phyloP scores from a whole-genome alignment of 1,140 invertebrate genomes.

The Centruroides sculpturatus region DNA sequence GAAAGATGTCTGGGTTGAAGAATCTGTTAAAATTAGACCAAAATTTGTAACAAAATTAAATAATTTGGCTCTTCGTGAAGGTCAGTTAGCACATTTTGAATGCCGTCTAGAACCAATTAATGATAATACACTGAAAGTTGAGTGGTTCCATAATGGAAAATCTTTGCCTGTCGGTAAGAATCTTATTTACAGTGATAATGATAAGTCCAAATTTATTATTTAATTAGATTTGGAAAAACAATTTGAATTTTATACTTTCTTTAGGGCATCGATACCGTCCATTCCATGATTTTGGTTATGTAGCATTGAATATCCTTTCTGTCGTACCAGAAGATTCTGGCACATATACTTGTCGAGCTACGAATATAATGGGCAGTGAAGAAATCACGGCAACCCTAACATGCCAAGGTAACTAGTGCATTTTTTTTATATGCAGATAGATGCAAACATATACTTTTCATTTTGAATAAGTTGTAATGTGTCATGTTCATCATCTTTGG shows the following conservation, averaged over 20 bases:
- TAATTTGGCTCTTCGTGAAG: slow-evolving; percentile 64
- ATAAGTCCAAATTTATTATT: no score
- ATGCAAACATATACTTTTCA: no score
- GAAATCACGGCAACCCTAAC: slow-evolving; percentile 40
- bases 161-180: slow-evolving; percentile 60
- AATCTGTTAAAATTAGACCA: slow-evolving; percentile 63
- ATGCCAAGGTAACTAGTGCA: slow-evolving; percentile 43
- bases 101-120: slow-evolving; percentile 93
- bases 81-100: slow-evolving; percentile 91
- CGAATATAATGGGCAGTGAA: slow-evolving; percentile 74
- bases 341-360: slow-evolving; percentile 78
- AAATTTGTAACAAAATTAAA: slow-evolving; percentile 73
- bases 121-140: slow-evolving; percentile 80
- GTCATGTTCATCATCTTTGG: no score
- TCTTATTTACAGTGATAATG: neutral
- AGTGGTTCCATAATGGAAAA: slow-evolving; percentile 84
- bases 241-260: neutral
- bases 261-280: slow-evolving; percentile 71
- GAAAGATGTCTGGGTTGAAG: slow-evolving; percentile 63
- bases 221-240: no score
- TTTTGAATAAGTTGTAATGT: no score
- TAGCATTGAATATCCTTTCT: slow-evolving; percentile 78
- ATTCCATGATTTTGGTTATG: slow-evolving; percentile 91
- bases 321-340: slow-evolving; percentile 85
- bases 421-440: no score